phyloP scores from a whole-genome alignment of 1,140 invertebrate species.

The Thaumatotibia leucotreta region DNA sequence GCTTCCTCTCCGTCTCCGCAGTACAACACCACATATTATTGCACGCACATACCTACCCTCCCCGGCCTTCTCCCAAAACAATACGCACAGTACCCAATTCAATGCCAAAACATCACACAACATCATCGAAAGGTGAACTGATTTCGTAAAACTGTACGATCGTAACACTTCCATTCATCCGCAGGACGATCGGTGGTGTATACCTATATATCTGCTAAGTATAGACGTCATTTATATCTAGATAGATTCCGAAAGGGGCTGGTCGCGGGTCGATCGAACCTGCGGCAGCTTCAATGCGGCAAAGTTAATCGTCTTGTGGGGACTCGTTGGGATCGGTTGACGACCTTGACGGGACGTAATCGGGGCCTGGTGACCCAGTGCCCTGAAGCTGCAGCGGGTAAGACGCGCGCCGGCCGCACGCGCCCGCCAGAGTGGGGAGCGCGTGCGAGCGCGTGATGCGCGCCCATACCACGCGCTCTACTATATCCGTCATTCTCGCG shows the following conservation, averaged over 20 bases:
- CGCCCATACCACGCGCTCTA: slow-evolving; percentile 18
- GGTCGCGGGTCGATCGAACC: slow-evolving; percentile 56
- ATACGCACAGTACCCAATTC: neutral
- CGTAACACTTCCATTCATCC: neutral
- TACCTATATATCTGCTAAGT: slow-evolving; percentile 2
- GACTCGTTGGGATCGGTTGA: slow-evolving; percentile 25
- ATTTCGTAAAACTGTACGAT: neutral
- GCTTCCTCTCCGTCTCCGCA: slow-evolving; percentile 14
- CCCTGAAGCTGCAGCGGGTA: slow-evolving; percentile 19
- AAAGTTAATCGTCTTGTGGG: slow-evolving; percentile 35
- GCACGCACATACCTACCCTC: slow-evolving; percentile 17
- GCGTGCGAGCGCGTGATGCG: slow-evolving; percentile 29
- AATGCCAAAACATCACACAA: neutral
- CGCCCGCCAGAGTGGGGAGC: slow-evolving; percentile 12
- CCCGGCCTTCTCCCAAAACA: neutral
- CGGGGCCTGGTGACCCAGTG: slow-evolving; percentile 32
- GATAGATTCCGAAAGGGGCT: slow-evolving; percentile 33
- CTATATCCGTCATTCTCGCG: slow-evolving; percentile 14
- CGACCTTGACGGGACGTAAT: slow-evolving; percentile 17
- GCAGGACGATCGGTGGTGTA: neutral
- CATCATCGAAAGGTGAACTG: neutral
- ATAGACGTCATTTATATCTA: slow-evolving; percentile 10
- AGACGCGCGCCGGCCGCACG: slow-evolving; percentile 18
- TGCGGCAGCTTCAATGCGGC: slow-evolving; percentile 57
- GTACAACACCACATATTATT: slow-evolving; percentile 16